Evolutionary conservation across 2,113 vertebrate genomes (phyloP), one percentile per base, ranked within the genome.

Genomic region (Leptodactylus fuscus): DNA sequence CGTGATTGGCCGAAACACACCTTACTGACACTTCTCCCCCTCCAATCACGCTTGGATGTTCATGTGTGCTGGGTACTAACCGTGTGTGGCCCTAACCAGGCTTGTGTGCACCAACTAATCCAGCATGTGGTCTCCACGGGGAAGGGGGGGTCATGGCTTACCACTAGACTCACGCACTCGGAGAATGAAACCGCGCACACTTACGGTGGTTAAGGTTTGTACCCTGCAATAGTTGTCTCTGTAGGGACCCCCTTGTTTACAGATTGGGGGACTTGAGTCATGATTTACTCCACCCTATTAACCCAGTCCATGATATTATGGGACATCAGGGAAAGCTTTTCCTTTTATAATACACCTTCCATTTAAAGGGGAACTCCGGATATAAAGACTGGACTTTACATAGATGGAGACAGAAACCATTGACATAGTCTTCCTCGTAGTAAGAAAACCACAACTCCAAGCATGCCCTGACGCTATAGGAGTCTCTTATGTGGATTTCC

Each of bases 1-100:
- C 58, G 85, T 94, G 93, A 94, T 93, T 94, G 92, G 94, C 90
- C 94, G 88, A 89, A 91, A 90, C 88, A 80, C 81, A 82, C 48
- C 12, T 27, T 53, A 41, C 75, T 85, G 32, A 53, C 62, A 8
- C 49, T 46, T 15, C 15, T 27, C 77, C 60, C 18, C 48, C 18
- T 86, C 46, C 51, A 92, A 93, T 94, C 93, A 87, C 87, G 81
- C 58, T 78, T 84, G 22, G 81, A 90, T 91, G 36, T 24, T 87
- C 90, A 91, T 93, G 90, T 88, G 88, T 73, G 78, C 85, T 89
- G 92, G 88, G 82, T 75, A 88, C 94, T 92, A 94, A 92, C 91
- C 75, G n/a, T 70, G 77, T 5, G 29, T 87, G 89, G 81, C 83
- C 32, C 36, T 92, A 91, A 93, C 91, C 83, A 87, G 32, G 90